These are phyloP conservation scores for Prionailurus viverrinus DNA, from an alignment of 2,113 vertebrate species.

Conservation along the genomic window DNA sequence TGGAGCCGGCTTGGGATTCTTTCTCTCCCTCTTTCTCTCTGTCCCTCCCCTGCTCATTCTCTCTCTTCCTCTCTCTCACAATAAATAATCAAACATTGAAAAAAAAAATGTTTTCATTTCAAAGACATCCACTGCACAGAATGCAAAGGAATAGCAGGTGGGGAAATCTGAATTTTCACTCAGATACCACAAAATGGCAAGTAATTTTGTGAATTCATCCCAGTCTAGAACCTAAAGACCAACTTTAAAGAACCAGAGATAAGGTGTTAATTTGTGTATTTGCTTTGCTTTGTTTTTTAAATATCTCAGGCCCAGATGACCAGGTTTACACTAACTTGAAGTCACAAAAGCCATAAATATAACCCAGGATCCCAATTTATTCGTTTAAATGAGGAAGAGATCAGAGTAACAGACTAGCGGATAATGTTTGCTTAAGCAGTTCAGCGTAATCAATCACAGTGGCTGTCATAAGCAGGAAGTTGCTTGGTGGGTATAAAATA, in stretches of 20 bases:
- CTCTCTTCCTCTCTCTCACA: no score
- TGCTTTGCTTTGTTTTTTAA: neutral
- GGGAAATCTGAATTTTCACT: neutral
- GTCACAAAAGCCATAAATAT: neutral
- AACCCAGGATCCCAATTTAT: neutral
- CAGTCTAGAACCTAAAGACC: neutral
- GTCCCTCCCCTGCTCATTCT: no score
- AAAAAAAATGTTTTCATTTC: neutral
- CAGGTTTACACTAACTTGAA: neutral
- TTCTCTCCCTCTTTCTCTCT: no score
- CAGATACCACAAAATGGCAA: neutral
- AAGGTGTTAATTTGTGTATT: neutral
- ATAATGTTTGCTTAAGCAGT: neutral
- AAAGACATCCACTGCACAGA: neutral
- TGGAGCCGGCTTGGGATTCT: no score
- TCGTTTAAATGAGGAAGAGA: neutral
- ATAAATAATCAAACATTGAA: no score
- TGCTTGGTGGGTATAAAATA: neutral
- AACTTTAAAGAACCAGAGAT: neutral
- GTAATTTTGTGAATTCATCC: neutral
- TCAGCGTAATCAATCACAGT: neutral
- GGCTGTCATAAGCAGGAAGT: neutral
- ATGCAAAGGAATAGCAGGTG: neutral
- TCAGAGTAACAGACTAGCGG: neutral
- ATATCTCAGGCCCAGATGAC: neutral